Percentiles rank a stretch among this genome's conserved stretches.
phyloP scores from a whole-genome alignment of 2,113 vertebrate genomes.

The Fukomys damarensis region DNA sequence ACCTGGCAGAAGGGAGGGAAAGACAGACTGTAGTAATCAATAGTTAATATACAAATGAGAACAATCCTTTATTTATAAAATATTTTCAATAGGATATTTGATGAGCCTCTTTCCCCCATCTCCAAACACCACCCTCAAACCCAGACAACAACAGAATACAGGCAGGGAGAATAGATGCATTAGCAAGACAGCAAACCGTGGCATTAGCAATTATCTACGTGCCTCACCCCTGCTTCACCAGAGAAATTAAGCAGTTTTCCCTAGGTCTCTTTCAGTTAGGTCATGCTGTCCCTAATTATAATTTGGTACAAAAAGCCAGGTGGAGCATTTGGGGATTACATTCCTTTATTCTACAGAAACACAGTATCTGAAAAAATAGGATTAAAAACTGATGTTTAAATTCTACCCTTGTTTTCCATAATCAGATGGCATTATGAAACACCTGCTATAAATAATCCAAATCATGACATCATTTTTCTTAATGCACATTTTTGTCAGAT shows the following conservation, averaged over 20 bases:
- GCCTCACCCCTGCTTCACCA: background rate
- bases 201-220: background rate
- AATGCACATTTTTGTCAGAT: background rate
- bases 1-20: background rate
- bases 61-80: background rate
- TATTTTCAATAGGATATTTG: constrained; percentile 4
- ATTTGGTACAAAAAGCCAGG: background rate
- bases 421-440: background rate
- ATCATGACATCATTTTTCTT: background rate
- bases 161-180: background rate
- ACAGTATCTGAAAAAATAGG: background rate
- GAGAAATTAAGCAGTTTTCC: background rate
- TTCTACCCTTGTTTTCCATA: background rate
- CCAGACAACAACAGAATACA: background rate
- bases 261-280: background rate
- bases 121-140: background rate
- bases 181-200: background rate
- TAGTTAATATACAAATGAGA: background rate
- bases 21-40: background rate
- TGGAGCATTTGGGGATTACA: background rate
- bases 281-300: constrained; percentile 22
- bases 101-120: background rate
- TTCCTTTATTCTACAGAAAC: constrained; percentile 51
- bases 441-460: background rate
- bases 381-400: background rate